A percentile compares a stretch with the other conserved stretches of the same genome.
These are phyloP conservation scores for Novumbra hubbsi DNA, from an alignment of 2,797 vertebrate genomes.

Conservation along the genomic window DNA sequence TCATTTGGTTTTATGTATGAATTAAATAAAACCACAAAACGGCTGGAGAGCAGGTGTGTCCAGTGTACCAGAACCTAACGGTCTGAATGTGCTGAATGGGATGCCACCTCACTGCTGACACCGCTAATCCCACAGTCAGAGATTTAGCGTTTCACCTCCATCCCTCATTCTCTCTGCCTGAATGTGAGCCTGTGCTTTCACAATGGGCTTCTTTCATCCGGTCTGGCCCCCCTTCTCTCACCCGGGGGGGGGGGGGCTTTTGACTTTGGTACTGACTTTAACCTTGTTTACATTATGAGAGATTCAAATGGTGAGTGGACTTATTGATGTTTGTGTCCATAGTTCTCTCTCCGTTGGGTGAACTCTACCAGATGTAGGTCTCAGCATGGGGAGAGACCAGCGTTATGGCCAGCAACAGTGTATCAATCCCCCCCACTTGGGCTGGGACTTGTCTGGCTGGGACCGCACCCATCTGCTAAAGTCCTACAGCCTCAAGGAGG, in stretches of 20 bases:
- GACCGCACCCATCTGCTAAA: background rate
- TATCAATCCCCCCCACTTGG: background rate
- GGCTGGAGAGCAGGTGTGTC: too few relatives aligned
- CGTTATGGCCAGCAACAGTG: background rate
- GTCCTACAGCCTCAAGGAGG: background rate
- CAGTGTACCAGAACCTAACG: slow-evolving; percentile 3
- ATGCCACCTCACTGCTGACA: slow-evolving; percentile 44
- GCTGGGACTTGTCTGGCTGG: background rate
- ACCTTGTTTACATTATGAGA: too few relatives aligned
- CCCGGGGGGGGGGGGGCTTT: too few relatives aligned
- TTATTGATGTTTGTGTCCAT: background rate
- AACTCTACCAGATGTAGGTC: slow-evolving; percentile 14
- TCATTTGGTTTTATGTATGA: too few relatives aligned
- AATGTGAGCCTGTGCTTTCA: slow-evolving; percentile 37
- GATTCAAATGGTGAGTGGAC: too few relatives aligned
- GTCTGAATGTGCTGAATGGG: slow-evolving; percentile 27
- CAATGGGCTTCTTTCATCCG: slow-evolving; percentile 52
- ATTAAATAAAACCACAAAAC: too few relatives aligned
- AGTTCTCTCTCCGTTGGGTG: slow-evolving; percentile 5
- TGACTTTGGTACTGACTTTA: too few relatives aligned
- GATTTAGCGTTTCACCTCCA: slow-evolving; percentile 27
- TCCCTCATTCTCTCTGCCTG: slow-evolving; percentile 16
- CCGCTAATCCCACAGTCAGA: slow-evolving; percentile 43
- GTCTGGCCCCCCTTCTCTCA: slow-evolving; percentile 4
- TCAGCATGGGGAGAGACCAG: background rate